phyloP scores from a whole-genome alignment of 2,113 vertebrate species.

The Peucedramus taeniatus region DNA sequence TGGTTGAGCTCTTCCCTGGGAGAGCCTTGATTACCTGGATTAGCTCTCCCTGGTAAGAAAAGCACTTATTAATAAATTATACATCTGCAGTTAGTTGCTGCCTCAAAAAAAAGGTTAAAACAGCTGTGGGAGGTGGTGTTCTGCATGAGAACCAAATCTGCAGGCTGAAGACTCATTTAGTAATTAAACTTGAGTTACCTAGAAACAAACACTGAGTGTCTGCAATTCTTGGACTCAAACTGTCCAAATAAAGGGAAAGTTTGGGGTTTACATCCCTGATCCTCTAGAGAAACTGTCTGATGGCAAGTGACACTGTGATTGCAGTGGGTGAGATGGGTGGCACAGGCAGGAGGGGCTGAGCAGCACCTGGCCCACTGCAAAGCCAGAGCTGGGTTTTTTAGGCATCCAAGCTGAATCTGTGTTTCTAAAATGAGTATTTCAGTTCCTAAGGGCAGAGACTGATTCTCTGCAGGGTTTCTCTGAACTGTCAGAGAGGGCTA shows the following conservation, averaged over 20 bases:
- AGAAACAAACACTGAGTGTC: background rate
- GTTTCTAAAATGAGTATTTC: background rate
- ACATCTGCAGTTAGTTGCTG: background rate
- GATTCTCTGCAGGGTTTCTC: background rate
- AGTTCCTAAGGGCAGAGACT: background rate
- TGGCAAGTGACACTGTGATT: background rate
- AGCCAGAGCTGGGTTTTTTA: background rate
- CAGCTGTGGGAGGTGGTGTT: background rate
- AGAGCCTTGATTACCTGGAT: slow-evolving; percentile 42
- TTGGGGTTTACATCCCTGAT: background rate
- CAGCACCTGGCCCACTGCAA: background rate
- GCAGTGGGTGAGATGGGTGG: too few species aligned
- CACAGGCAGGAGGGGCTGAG: background rate
- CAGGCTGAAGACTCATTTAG: background rate
- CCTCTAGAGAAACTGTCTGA: background rate
- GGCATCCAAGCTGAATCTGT: too few species aligned
- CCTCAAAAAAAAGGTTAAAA: background rate
- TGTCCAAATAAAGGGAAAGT: background rate
- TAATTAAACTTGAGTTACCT: background rate
- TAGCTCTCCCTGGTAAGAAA: slow-evolving; percentile 39
- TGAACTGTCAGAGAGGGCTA: background rate
- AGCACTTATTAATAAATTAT: slow-evolving; percentile 52
- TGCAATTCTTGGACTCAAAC: background rate
- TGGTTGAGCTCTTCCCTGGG: slow-evolving; percentile 36
- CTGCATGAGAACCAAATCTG: background rate